Evolutionary conservation across 2,888 invertebrate species (phyloP).

Genomic region (Hedya salicella): DNA sequence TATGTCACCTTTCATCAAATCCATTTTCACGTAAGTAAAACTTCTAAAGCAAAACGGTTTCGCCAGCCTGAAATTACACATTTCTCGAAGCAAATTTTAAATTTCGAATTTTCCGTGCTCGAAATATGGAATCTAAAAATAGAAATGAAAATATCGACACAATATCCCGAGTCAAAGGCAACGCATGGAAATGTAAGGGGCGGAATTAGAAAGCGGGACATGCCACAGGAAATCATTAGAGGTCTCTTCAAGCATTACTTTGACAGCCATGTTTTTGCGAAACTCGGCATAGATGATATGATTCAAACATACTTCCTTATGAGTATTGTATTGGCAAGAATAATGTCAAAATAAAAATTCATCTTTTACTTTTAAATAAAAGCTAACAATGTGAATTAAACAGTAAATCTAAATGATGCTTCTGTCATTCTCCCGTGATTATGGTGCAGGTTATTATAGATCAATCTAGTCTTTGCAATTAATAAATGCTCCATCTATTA

Average conservation of each 20-base stretch:
- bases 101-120: background rate
- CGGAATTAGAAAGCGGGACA: conserved; percentile 4
- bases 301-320: background rate
- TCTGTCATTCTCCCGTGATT: too few relatives aligned
- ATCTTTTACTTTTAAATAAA: too few relatives aligned
- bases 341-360: background rate
- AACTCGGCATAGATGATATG: background rate
- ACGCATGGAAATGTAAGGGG: conserved; percentile 7
- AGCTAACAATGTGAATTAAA: too few relatives aligned
- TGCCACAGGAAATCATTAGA: conserved; percentile 21
- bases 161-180: background rate
- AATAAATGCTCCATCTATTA: too few relatives aligned
- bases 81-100: background rate
- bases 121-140: conserved; percentile 5
- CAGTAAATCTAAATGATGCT: too few relatives aligned
- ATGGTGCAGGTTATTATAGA: too few relatives aligned
- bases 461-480: too few relatives aligned
- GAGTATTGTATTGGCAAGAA: background rate
- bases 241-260: conserved; percentile 15
- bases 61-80: background rate
- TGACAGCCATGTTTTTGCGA: background rate
- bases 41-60: background rate
- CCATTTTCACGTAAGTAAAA: too few relatives aligned
- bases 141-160: background rate
- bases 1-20: too few relatives aligned